Conservation (phyloP, 2,113 vertebrate genomes). For the Willisornis vidua region DNA sequence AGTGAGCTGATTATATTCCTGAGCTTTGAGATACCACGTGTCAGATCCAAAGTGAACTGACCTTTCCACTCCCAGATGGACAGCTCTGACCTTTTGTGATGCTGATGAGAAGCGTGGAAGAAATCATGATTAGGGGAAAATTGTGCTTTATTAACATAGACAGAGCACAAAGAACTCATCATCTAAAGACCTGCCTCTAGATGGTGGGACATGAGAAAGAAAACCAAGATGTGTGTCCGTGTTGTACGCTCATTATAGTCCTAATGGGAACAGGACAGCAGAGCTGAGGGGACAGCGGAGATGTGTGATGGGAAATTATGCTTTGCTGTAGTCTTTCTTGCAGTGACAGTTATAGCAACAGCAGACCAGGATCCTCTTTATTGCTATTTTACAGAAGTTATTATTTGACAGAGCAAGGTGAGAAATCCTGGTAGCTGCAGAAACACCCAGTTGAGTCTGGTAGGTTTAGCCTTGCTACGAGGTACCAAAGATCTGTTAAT, state of each 20-base stretch:
- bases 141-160: neutral
- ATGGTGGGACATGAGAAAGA: neutral
- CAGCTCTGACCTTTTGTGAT: constrained; percentile 57
- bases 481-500: neutral
- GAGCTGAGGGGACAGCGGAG: neutral
- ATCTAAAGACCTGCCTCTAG: neutral
- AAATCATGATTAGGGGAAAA: constrained; percentile 30
- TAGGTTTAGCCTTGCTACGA: neutral
- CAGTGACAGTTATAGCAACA: neutral
- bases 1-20: constrained; percentile 39
- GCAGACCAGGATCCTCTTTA: neutral
- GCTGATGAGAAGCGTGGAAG: constrained; percentile 24
- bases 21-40: constrained; percentile 17
- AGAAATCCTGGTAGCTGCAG: neutral
- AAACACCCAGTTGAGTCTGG: neutral
- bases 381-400: neutral
- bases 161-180: constrained; percentile 19
- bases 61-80: constrained; percentile 52
- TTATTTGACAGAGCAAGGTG: neutral
- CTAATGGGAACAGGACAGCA: constrained; percentile 28
- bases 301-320: neutral
- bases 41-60: constrained; percentile 54
- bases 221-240: neutral
- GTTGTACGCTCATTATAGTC: neutral
- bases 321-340: neutral